Conservation (phyloP, 2,113 vertebrate genomes). For the Xerus inauris region DNA sequence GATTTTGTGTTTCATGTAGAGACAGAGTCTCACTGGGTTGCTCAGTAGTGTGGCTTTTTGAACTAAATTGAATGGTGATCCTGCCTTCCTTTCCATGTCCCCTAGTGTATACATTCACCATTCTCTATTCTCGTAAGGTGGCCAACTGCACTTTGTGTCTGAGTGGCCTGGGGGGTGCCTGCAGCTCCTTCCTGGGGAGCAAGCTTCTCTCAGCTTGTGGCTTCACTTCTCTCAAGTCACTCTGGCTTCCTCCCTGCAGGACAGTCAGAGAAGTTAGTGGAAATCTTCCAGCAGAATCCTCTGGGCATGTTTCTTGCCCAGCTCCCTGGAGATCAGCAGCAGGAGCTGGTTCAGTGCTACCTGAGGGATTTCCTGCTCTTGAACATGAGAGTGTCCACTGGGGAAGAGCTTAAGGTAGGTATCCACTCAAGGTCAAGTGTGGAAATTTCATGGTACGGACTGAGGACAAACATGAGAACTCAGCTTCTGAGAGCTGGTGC, state of each 20-base stretch:
- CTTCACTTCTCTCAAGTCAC: background rate
- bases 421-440: fast-evolving
- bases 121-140: too few relatives aligned
- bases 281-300: slow-evolving; percentile 91
- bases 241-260: slow-evolving; percentile 80
- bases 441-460: fast-evolving
- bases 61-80: fast-evolving
- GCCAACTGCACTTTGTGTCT: fast-evolving
- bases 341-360: slow-evolving; percentile 89
- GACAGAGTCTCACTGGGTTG: too few relatives aligned
- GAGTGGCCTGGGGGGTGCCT: fast-evolving
- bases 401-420: slow-evolving; percentile 87
- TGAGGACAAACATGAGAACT: fast-evolving
- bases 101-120: fast-evolving
- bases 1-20: too few relatives aligned
- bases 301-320: slow-evolving; percentile 88
- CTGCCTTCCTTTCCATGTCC: background rate
- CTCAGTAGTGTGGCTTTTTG: background rate
- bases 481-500: background rate
- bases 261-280: slow-evolving; percentile 86
- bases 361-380: slow-evolving; percentile 91
- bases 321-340: slow-evolving; percentile 80
- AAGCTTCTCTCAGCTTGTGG: background rate
- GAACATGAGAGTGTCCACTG: slow-evolving; percentile 87
- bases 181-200: background rate